Percentiles rank a stretch among this genome's conserved stretches.
Evolutionary conservation across 1,140 invertebrate genomes (phyloP).

Genomic region (Protaetia brevitarsis): DNA sequence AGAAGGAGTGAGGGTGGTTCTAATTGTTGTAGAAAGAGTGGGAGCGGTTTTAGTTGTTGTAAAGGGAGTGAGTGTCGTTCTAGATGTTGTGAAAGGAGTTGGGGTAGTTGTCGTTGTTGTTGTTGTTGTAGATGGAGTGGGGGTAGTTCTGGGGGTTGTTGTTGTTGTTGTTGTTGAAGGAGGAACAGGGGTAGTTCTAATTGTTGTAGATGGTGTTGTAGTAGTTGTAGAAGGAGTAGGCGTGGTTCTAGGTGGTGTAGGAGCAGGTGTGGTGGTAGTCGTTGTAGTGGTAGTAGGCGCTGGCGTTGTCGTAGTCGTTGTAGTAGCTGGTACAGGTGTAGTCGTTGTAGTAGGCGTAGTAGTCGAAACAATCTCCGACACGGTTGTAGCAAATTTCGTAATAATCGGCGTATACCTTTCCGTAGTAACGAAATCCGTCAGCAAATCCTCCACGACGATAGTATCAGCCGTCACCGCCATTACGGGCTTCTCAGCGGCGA

Average conservation of each 20-base stretch:
- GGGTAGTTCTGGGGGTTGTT: background rate
- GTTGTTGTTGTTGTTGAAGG: background rate
- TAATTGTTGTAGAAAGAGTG: too few species aligned
- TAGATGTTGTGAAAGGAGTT: background rate
- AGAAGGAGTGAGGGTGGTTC: too few species aligned
- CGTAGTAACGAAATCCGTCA: too few species aligned
- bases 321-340: background rate
- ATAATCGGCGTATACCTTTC: too few species aligned
- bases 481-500: slow-evolving; percentile 38
- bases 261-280: too few species aligned
- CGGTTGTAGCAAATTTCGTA: background rate
- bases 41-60: too few species aligned
- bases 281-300: background rate
- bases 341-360: background rate
- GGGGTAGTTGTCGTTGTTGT: background rate
- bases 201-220: background rate
- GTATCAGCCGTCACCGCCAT: slow-evolving; percentile 41
- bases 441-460: slow-evolving; percentile 38
- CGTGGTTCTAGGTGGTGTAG: background rate
- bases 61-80: background rate
- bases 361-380: background rate
- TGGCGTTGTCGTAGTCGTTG: background rate
- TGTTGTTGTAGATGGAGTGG: background rate
- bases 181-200: background rate
- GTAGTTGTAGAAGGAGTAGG: background rate